phyloP scores from a whole-genome alignment of 1,140 invertebrate species.

The Pogonomyrmex barbatus region DNA sequence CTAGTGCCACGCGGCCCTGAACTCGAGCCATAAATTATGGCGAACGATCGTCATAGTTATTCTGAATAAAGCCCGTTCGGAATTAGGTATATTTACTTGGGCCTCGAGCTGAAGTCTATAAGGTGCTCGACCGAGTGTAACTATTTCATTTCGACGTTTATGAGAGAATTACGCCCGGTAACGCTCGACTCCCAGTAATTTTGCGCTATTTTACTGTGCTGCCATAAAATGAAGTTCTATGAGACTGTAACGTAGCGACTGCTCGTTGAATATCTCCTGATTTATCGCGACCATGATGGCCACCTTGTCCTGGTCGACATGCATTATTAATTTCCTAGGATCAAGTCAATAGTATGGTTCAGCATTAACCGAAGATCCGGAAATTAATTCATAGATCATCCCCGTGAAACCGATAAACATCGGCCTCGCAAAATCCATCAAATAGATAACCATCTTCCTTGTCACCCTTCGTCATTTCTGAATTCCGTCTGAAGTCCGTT shows the following conservation, averaged over 20 bases:
- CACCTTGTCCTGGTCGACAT: not conserved
- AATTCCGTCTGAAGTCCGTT: too few relatives aligned
- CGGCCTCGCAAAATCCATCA: constrained; percentile 15
- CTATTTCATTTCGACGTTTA: constrained; percentile 72
- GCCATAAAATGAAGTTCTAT: constrained; percentile 55
- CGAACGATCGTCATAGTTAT: constrained; percentile 59
- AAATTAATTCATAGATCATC: constrained; percentile 19
- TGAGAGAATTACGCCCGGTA: constrained; percentile 67
- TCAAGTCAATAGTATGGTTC: not conserved
- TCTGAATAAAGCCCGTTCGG: constrained; percentile 36
- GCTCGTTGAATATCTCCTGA: constrained; percentile 40
- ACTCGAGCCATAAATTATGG: constrained; percentile 63
- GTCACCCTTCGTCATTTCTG: not conserved
- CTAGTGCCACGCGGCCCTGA: constrained; percentile 2
- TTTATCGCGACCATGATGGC: constrained; percentile 52
- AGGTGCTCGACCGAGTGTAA: constrained; percentile 54
- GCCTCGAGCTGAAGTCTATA: constrained; percentile 15
- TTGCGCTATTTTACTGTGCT: constrained; percentile 61
- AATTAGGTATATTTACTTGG: constrained; percentile 70
- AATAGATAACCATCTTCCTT: constrained; percentile 35
- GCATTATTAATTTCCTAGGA: constrained; percentile 30
- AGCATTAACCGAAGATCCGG: not conserved
- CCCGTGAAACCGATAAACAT: not conserved
- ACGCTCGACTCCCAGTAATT: constrained; percentile 66
- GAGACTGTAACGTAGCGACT: not conserved